phyloP scores from a whole-genome alignment of 2,113 vertebrate species.

The Paratilapia polleni region DNA sequence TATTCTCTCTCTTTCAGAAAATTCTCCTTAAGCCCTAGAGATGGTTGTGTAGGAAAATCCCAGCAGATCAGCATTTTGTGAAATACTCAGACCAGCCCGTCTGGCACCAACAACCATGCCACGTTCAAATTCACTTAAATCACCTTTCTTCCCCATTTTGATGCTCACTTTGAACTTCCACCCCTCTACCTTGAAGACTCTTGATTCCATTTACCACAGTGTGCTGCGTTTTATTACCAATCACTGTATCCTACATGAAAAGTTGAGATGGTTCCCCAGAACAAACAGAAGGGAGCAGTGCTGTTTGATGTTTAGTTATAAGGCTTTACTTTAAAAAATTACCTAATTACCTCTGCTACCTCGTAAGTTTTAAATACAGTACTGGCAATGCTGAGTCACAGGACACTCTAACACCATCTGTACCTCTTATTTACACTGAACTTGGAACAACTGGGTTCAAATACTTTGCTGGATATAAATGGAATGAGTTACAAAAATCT shows the following conservation, averaged over 20 bases:
- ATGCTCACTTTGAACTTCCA: no score
- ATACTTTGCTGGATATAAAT: not conserved
- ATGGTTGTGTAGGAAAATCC: no score
- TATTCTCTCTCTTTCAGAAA: no score
- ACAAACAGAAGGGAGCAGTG: not conserved
- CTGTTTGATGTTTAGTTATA: not conserved
- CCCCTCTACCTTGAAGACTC: not conserved
- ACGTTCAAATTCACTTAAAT: no score
- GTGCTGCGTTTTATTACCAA: not conserved
- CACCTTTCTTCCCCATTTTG: no score
- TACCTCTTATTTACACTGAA: not conserved
- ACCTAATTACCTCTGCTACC: fast-evolving
- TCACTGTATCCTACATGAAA: not conserved
- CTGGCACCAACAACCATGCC: no score
- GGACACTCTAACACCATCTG: fast-evolving
- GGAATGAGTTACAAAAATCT: not conserved
- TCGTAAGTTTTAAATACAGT: not conserved
- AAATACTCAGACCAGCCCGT: no score
- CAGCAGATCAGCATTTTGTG: no score
- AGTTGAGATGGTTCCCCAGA: not conserved
- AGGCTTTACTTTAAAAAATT: not conserved
- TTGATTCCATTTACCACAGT: not conserved
- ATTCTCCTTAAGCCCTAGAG: no score
- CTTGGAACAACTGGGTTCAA: not conserved
- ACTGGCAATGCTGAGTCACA: not conserved